Percentiles rank a stretch among this genome's conserved stretches.
phyloP scores from a whole-genome alignment of 2,113 vertebrate genomes.

The Varanus komodoensis region DNA sequence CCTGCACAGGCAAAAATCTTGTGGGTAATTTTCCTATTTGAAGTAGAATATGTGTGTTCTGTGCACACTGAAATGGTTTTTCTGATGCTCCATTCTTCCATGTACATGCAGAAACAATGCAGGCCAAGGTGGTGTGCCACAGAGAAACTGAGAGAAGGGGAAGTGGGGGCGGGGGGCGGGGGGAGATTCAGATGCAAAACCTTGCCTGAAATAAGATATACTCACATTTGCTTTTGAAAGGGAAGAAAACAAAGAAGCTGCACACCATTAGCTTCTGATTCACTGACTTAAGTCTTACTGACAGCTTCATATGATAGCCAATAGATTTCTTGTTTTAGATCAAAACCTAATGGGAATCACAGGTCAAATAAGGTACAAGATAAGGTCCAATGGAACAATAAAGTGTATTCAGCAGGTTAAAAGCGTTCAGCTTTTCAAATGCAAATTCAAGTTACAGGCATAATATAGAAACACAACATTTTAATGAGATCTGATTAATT shows the following conservation, averaged over 20 bases:
- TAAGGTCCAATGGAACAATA: not conserved
- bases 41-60: not conserved
- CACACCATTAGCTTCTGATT: not conserved
- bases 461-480: not conserved
- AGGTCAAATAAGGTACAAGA: not conserved
- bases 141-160: too few relatives aligned
- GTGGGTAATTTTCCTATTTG: not conserved
- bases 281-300: not conserved
- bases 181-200: not conserved
- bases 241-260: not conserved
- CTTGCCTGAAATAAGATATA: not conserved
- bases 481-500: not conserved
- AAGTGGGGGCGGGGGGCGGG: too few relatives aligned
- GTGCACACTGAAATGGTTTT: not conserved
- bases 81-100: too few relatives aligned
- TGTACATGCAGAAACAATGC: not conserved
- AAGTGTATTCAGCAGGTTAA: not conserved
- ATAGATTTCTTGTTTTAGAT: not conserved
- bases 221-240: not conserved
- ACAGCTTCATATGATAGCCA: not conserved
- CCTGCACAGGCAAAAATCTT: not conserved
- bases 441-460: constrained; percentile 3
- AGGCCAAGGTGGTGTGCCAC: too few relatives aligned
- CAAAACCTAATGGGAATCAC: not conserved
- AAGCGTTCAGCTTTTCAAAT: not conserved